A percentile compares a stretch with the other conserved stretches of the same genome.
Evolutionary conservation across 2,888 invertebrate species (phyloP).

Genomic region (Pycnomerus fuliginosus): DNA sequence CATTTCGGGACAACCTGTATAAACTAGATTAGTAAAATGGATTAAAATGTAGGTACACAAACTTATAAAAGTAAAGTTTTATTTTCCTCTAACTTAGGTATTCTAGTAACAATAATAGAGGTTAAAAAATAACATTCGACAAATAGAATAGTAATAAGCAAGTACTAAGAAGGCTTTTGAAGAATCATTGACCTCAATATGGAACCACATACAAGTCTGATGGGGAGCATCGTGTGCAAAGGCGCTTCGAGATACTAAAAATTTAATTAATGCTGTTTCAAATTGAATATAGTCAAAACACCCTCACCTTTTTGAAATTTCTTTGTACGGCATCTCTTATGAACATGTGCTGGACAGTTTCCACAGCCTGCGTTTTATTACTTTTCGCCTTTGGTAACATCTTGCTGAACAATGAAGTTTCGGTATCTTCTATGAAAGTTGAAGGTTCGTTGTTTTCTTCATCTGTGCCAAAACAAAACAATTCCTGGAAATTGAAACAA

Average conservation of each 20-base stretch:
- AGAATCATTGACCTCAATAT: constrained; percentile 42
- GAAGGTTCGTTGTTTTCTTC: constrained; percentile 29
- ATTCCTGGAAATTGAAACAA: constrained; percentile 38
- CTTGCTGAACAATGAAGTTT: constrained; percentile 36
- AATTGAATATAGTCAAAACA: background rate
- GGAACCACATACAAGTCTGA: constrained; percentile 41
- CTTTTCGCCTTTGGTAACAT: constrained; percentile 34
- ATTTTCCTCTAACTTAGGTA: background rate
- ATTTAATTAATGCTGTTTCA: background rate
- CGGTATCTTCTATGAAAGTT: constrained; percentile 23
- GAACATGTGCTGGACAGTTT: constrained; percentile 34
- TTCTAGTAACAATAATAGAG: background rate
- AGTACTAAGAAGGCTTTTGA: too few relatives aligned
- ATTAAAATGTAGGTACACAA: too few relatives aligned
- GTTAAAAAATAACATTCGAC: too few relatives aligned
- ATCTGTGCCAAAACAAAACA: constrained; percentile 41
- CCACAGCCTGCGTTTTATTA: constrained; percentile 12
- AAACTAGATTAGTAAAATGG: too few relatives aligned
- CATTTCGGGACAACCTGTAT: too few relatives aligned
- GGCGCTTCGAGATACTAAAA: constrained; percentile 48
- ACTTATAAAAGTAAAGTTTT: background rate
- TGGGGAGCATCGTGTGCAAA: constrained; percentile 47
- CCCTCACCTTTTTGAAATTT: constrained; percentile 38
- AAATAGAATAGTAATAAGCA: too few relatives aligned
- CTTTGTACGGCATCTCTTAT: constrained; percentile 34